Percentiles rank a stretch among this genome's conserved stretches.
Conservation (phyloP, 2,888 invertebrate species). For the Melikaiella ostensackeni region DNA sequence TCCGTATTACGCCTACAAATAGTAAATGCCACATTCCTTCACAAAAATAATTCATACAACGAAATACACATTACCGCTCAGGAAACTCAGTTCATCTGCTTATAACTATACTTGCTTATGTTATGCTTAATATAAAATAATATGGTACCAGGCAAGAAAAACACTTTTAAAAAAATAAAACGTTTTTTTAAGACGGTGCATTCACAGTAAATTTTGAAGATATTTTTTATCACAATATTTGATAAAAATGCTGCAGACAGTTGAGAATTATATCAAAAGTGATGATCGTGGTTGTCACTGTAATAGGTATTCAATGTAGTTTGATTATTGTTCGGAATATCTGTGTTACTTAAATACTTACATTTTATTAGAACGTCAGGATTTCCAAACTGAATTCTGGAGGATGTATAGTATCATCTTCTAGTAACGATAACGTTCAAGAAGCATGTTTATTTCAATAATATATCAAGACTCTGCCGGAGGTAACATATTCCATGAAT, state of each 20-base stretch:
- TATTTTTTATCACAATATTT: too few species aligned
- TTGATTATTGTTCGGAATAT: not conserved
- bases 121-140: too few species aligned
- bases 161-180: too few species aligned
- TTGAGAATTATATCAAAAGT: too few species aligned
- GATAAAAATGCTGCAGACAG: too few species aligned
- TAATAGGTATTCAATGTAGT: too few species aligned
- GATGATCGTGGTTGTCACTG: too few species aligned
- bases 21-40: not conserved
- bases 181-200: too few species aligned
- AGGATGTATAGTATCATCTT: not conserved
- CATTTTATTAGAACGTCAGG: not conserved
- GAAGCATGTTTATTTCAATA: not conserved
- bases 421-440: not conserved
- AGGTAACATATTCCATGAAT: not conserved
- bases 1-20: slow-evolving; percentile 35
- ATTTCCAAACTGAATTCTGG: not conserved
- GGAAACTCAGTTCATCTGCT: not conserved
- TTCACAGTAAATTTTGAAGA: too few species aligned
- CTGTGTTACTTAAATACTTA: not conserved
- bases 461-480: not conserved
- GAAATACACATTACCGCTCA: not conserved
- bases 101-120: too few species aligned
- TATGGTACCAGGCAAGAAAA: too few species aligned
- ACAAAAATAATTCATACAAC: not conserved